Evolutionary conservation across 2,888 invertebrate genomes (phyloP).

Genomic region (Drosophila emarginata): DNA sequence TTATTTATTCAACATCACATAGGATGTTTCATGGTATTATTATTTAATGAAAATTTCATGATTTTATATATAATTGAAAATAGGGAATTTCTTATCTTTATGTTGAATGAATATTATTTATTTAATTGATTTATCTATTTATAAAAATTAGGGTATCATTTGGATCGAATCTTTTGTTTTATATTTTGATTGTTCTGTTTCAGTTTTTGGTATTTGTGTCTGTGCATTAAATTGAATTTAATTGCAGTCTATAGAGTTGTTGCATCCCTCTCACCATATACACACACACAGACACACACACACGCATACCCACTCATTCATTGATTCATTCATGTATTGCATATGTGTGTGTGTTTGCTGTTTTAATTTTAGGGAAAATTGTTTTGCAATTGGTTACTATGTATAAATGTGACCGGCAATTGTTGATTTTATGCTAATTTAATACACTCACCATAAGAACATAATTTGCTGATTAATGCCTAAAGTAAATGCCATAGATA

Average conservation of each 20-base stretch:
- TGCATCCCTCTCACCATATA: neutral
- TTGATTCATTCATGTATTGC: conserved; percentile 4
- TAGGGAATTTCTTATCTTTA: neutral
- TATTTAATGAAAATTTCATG: neutral
- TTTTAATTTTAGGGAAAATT: conserved; percentile 48
- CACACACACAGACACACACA: neutral
- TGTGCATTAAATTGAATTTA: conserved; percentile 71
- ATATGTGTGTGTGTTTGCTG: conserved; percentile 40
- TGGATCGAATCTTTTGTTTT: neutral
- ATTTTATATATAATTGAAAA: neutral
- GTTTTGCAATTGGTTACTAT: conserved; percentile 60
- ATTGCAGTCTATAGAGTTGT: conserved; percentile 52
- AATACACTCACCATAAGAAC: conserved; percentile 68
- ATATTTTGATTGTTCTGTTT: neutral
- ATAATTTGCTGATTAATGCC: conserved; percentile 68
- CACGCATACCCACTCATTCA: conserved; percentile 3
- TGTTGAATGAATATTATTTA: neutral
- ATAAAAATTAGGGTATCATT: neutral
- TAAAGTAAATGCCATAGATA: conserved; percentile 44
- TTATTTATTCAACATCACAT: neutral
- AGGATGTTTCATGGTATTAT: neutral
- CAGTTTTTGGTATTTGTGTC: conserved; percentile 42
- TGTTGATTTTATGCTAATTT: conserved; percentile 70
- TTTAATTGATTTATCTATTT: neutral
- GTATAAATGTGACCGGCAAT: conserved; percentile 27